These are phyloP conservation scores for Lutjanus argentimaculatus DNA, from an alignment of 2,797 vertebrate genomes.

Conservation along the genomic window DNA sequence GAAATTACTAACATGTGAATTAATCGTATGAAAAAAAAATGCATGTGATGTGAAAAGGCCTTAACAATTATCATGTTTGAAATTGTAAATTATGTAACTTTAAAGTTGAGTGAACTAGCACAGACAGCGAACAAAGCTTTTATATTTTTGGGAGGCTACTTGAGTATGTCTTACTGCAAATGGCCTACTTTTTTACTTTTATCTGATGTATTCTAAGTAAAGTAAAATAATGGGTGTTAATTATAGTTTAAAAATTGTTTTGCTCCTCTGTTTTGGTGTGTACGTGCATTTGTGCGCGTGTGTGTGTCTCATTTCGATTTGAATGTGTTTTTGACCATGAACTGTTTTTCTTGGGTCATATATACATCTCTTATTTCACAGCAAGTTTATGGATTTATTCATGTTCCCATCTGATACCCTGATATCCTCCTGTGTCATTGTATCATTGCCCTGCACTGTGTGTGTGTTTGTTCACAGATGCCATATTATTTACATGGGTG, in stretches of 20 bases:
- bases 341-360: constrained; percentile 27
- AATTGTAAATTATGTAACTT: background rate
- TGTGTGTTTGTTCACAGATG: constrained; percentile 55
- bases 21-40: too few relatives aligned
- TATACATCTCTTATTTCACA: constrained; percentile 50
- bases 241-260: too few relatives aligned
- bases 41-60: too few relatives aligned
- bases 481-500: constrained; percentile 66
- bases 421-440: constrained; percentile 31
- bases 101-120: background rate
- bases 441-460: constrained; percentile 24
- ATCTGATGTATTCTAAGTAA: background rate
- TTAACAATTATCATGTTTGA: too few relatives aligned
- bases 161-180: too few relatives aligned
- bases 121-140: background rate
- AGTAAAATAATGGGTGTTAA: background rate
- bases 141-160: background rate
- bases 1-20: too few relatives aligned
- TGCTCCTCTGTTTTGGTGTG: background rate
- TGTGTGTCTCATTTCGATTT: constrained; percentile 7
- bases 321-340: constrained; percentile 42
- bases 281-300: background rate
- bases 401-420: constrained; percentile 50
- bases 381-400: constrained; percentile 66
- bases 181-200: background rate